A percentile compares a stretch with the other conserved stretches of the same genome.
phyloP scores from a whole-genome alignment of 2,888 invertebrate species.

The Glyphotaelius pellucidus region DNA sequence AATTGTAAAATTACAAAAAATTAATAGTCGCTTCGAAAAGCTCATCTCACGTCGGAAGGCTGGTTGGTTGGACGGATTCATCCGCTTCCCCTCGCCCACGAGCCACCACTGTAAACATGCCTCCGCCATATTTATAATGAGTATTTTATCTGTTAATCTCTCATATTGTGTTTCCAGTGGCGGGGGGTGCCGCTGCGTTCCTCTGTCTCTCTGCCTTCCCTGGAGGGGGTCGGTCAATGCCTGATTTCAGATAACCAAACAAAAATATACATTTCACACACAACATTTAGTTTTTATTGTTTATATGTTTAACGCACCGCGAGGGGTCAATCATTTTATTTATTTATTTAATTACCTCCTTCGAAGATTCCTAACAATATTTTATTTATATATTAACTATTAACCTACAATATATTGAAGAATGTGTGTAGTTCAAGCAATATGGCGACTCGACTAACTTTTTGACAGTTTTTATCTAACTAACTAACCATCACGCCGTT shows the following conservation, averaged over 20 bases:
- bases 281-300: constrained; percentile 7
- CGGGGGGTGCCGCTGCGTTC: background rate
- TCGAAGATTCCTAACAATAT: too few species aligned
- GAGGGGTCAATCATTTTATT: background rate
- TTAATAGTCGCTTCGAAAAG: background rate
- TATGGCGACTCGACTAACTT: too few species aligned
- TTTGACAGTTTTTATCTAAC: too few species aligned
- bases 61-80: background rate
- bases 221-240: constrained; percentile 54
- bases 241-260: constrained; percentile 60
- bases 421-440: too few species aligned
- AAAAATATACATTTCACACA: constrained; percentile 55
- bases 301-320: constrained; percentile 1
- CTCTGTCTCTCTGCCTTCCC: background rate
- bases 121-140: constrained; percentile 66
- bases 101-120: constrained; percentile 57
- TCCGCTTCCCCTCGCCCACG: constrained; percentile 13
- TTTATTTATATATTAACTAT: too few species aligned
- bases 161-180: constrained; percentile 62
- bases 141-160: constrained; percentile 66
- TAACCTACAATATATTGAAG: too few species aligned
- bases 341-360: background rate
- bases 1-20: background rate
- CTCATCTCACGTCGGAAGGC: constrained; percentile 23
- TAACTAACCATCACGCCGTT: too few species aligned